Percentiles rank a stretch among this genome's conserved stretches.
Conservation (phyloP, 2,797 vertebrate genomes). For the Anguilla marmorata region DNA sequence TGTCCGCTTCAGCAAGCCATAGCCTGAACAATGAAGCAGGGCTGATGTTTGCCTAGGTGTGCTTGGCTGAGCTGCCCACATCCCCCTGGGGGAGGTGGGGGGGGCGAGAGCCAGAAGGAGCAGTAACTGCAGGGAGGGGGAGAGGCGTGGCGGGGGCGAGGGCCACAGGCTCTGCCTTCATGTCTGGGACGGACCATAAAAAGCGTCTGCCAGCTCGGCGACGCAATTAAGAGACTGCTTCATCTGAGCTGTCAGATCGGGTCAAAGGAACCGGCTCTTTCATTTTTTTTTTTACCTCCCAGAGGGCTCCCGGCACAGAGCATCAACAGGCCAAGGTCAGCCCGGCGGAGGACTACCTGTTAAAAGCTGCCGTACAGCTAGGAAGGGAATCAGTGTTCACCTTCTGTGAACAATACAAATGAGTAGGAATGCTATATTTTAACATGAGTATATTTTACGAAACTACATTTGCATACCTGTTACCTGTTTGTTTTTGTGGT, state of each 20-base stretch:
- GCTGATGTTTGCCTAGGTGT: background rate
- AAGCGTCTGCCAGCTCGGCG: constrained; percentile 70
- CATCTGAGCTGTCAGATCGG: constrained; percentile 66
- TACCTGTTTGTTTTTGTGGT: background rate
- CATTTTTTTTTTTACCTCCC: constrained; percentile 66
- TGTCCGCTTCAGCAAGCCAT: background rate
- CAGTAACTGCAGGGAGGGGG: background rate
- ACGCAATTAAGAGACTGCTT: constrained; percentile 76
- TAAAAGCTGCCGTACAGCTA: background rate
- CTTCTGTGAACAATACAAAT: background rate
- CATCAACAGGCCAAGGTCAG: constrained; percentile 19
- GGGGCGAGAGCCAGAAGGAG: constrained; percentile 10
- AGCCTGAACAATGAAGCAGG: background rate
- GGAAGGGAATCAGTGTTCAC: background rate
- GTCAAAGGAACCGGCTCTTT: constrained; percentile 78
- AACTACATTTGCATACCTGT: background rate
- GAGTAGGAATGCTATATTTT: background rate
- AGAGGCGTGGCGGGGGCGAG: background rate
- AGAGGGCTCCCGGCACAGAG: constrained; percentile 60
- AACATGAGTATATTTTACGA: background rate
- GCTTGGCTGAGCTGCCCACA: background rate
- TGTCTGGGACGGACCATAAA: constrained; percentile 77
- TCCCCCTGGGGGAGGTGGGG: background rate
- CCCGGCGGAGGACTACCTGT: background rate
- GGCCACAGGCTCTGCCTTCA: constrained; percentile 63